phyloP scores from a whole-genome alignment of 1,140 invertebrate species.

The Trachymyrmex cornetzi region DNA sequence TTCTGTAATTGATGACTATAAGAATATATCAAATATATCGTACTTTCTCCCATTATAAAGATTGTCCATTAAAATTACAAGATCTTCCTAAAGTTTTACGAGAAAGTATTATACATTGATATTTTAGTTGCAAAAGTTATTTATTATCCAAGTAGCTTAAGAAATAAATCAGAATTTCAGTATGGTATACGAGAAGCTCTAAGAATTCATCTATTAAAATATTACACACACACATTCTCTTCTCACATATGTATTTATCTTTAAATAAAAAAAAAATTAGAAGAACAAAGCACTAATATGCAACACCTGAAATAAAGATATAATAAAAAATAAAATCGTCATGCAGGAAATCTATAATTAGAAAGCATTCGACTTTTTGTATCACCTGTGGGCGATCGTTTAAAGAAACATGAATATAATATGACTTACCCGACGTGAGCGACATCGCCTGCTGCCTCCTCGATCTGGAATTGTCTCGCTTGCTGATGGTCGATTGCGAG shows the following conservation, averaged over 20 bases:
- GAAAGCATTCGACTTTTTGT: neutral
- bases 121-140: neutral
- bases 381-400: neutral
- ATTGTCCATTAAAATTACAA: neutral
- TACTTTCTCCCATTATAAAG: conserved; percentile 35
- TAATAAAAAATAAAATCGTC: neutral
- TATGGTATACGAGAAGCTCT: neutral
- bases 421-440: conserved; percentile 86
- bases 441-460: conserved; percentile 85
- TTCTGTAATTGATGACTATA: neutral
- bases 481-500: conserved; percentile 74
- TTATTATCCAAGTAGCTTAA: neutral
- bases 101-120: neutral
- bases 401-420: conserved; percentile 37
- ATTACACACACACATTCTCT: neutral
- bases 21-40: conserved; percentile 7
- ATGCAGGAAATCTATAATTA: neutral
- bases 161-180: neutral
- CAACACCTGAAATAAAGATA: neutral
- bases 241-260: neutral
- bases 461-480: conserved; percentile 79
- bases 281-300: neutral
- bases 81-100: neutral
- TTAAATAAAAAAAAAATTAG: neutral
- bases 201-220: neutral